Base-by-base conservation (phyloP, 1,140 invertebrate species). In the Drosophila jambulina region DNA sequence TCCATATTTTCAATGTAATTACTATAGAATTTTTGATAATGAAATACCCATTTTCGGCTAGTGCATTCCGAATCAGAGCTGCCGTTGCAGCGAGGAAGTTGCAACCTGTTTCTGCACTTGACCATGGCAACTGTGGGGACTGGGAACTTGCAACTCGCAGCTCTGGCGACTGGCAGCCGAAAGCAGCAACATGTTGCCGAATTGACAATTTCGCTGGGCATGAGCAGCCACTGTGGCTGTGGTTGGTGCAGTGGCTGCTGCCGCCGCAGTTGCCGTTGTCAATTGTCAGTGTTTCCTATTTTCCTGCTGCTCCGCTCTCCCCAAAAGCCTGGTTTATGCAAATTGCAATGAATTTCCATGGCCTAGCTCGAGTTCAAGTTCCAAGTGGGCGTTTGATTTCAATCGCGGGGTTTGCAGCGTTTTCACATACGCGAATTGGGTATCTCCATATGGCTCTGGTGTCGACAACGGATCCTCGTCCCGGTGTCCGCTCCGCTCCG, bases 381-480 rank as follows among this genome's bases (percentile, higher is more conserved):
- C 53, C 86, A 90, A 78, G 85, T 90, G 85, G 85, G 85, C 85
- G 85, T 90, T 90, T 90, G 85, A 90, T 90, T 91, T 90, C 85
- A 90, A 90, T 90, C 85, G 81, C 75, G 4, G 53, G 38, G 53
- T 56, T 56, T 42, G 82, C 53, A 38, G 87, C 80, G 83, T 84
- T 88, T 84, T 81, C 84, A 87, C 84, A 88, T 90, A 88, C 53
- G 53, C 53, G 53, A 56, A 38, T 54, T 38, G 53, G 21, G 53
- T 40, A 38, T 56, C 53, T 75, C 57, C 77, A 77, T 83, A 77
- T 83, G 76, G 32, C 32, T 23, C 60, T 80, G 77, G 83, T 87
- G 83, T 88, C 80, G 83, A 85, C 69, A 76, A 78, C 82, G 62
- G 77, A 61, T 65, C 71, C 64, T 60, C 57, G 63, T 84, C 58